phyloP scores from a whole-genome alignment of 2,113 vertebrate genomes.

The Alexandromys fortis region DNA sequence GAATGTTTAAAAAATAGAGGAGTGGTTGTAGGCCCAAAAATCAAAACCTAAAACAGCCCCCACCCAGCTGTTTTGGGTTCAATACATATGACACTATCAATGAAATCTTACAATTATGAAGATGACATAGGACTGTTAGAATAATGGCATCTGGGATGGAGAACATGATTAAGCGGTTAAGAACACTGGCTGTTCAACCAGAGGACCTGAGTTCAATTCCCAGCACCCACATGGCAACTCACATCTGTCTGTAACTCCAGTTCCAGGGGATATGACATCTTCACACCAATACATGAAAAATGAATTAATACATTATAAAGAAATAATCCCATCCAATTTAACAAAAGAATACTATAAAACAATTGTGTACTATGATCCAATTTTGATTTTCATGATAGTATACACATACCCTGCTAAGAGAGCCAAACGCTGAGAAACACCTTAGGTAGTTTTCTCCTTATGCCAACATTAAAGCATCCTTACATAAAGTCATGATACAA shows the following conservation, averaged over 20 bases:
- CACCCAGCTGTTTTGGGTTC: background rate
- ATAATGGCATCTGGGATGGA: background rate
- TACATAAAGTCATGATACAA: background rate
- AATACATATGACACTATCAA: background rate
- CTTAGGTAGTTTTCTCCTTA: background rate
- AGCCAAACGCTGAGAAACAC: background rate
- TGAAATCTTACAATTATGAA: background rate
- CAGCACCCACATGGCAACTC: too few relatives aligned
- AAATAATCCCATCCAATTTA: background rate
- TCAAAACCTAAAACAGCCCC: background rate
- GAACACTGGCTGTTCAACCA: too few relatives aligned
- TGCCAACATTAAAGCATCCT: background rate
- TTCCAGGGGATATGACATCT: too few relatives aligned
- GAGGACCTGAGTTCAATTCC: too few relatives aligned
- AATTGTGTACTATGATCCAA: background rate
- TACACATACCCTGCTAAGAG: background rate
- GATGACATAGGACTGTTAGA: background rate
- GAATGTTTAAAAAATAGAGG: slow-evolving; percentile 29
- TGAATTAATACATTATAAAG: too few relatives aligned
- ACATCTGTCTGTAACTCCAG: too few relatives aligned
- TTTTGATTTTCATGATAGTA: background rate
- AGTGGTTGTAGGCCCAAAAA: background rate
- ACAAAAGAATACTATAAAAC: background rate
- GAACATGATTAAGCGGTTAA: too few relatives aligned
- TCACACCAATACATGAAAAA: too few relatives aligned